Conservation (phyloP, 2,797 vertebrate genomes). For the Microctenopoma lineatum region DNA sequence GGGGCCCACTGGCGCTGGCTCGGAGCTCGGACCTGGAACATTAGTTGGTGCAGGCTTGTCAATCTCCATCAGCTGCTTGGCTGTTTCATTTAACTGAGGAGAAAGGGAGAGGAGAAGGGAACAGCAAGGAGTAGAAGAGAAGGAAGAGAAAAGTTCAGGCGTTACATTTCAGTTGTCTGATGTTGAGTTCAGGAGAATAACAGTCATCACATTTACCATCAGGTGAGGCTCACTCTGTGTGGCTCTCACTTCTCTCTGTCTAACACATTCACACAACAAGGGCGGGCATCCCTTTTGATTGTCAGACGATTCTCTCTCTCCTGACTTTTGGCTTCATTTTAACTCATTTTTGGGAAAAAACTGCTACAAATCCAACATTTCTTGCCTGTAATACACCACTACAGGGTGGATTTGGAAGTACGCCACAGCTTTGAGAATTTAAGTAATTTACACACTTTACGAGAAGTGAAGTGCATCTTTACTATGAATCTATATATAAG, state of each 20-base stretch:
- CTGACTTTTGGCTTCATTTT: background rate
- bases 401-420: background rate
- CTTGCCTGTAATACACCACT: background rate
- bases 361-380: background rate
- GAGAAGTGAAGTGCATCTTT: too few species aligned
- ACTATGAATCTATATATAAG: background rate
- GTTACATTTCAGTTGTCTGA: slow-evolving; percentile 40
- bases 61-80: slow-evolving; percentile 97
- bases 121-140: slow-evolving; percentile 1
- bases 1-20: slow-evolving; percentile 72
- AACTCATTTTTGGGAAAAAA: background rate
- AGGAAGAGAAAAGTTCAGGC: slow-evolving; percentile 16
- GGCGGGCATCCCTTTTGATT: slow-evolving; percentile 7
- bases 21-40: slow-evolving; percentile 81
- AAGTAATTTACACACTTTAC: background rate
- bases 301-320: slow-evolving; percentile 2
- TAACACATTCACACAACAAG: slow-evolving; percentile 31
- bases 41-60: slow-evolving; percentile 88
- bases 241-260: slow-evolving; percentile 34
- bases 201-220: slow-evolving; percentile 59
- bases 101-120: slow-evolving; percentile 10
- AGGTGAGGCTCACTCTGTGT: slow-evolving; percentile 37
- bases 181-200: background rate
- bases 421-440: background rate
- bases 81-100: slow-evolving; percentile 93